These are phyloP conservation scores for Ectropis grisescens DNA, from an alignment of 1,140 invertebrate species.

Conservation along the genomic window DNA sequence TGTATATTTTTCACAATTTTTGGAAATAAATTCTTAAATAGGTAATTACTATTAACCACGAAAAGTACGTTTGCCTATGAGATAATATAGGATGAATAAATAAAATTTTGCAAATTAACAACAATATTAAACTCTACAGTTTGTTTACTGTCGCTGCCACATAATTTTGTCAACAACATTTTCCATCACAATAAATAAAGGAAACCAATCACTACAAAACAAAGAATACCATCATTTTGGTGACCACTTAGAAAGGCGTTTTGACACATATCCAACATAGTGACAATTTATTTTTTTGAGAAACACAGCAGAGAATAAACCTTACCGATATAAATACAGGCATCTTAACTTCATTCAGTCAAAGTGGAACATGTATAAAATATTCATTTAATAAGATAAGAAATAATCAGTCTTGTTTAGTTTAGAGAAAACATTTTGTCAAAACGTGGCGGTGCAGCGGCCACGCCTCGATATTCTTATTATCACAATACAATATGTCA, in stretches of 20 bases:
- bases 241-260: slow-evolving; percentile 61
- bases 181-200: slow-evolving; percentile 55
- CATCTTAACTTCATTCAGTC: slow-evolving; percentile 66
- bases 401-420: slow-evolving; percentile 73
- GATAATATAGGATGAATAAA: slow-evolving; percentile 59
- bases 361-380: slow-evolving; percentile 67
- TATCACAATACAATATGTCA: slow-evolving; percentile 72
- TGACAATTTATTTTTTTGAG: slow-evolving; percentile 44
- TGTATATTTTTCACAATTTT: slow-evolving; percentile 67
- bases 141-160: slow-evolving; percentile 59
- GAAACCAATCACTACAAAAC: slow-evolving; percentile 33
- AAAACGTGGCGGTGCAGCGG: slow-evolving; percentile 44
- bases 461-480: slow-evolving; percentile 57
- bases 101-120: slow-evolving; percentile 67
- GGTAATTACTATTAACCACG: slow-evolving; percentile 50
- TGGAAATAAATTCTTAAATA: slow-evolving; percentile 52
- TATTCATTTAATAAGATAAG: slow-evolving; percentile 70
- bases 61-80: slow-evolving; percentile 52
- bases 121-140: slow-evolving; percentile 53
- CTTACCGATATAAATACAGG: slow-evolving; percentile 66
- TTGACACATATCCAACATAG: slow-evolving; percentile 69
- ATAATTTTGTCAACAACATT: slow-evolving; percentile 64
- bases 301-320: slow-evolving; percentile 49
- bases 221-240: slow-evolving; percentile 42
- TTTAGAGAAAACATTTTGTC: slow-evolving; percentile 67